Conservation (phyloP, 2,888 invertebrate genomes). For the Sisyra terminalis region DNA sequence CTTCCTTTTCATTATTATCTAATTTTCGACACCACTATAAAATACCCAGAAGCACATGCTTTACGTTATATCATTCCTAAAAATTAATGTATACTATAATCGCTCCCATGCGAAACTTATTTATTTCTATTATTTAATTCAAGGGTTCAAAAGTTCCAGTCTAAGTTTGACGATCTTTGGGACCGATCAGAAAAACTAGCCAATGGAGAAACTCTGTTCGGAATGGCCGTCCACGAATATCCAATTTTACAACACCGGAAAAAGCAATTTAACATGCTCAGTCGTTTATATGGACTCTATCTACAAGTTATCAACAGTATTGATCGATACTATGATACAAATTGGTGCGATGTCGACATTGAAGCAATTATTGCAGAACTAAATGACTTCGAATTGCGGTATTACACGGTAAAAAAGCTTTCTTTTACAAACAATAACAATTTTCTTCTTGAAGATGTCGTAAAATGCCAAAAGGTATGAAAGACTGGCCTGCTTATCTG, state of each 20-base stretch:
- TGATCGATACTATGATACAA: conserved; percentile 70
- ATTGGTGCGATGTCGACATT: conserved; percentile 72
- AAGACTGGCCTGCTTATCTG: conserved; percentile 75
- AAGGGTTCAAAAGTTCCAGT: conserved; percentile 36
- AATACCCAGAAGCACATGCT: too few relatives aligned
- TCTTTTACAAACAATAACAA: too few relatives aligned
- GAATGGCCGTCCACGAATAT: conserved; percentile 68
- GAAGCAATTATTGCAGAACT: conserved; percentile 65
- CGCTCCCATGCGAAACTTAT: too few relatives aligned
- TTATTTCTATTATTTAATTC: background rate
- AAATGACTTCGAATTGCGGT: conserved; percentile 68
- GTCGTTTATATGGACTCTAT: conserved; percentile 65
- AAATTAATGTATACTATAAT: too few relatives aligned
- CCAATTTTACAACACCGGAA: conserved; percentile 62
- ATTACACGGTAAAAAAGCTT: background rate
- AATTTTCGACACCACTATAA: too few relatives aligned
- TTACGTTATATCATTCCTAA: too few relatives aligned
- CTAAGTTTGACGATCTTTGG: conserved; percentile 70
- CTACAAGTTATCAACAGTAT: conserved; percentile 72
- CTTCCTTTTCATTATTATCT: too few relatives aligned
- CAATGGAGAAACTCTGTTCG: conserved; percentile 72
- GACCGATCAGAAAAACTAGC: conserved; percentile 66
- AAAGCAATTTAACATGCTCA: conserved; percentile 69
- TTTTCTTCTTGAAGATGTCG: conserved; percentile 41
- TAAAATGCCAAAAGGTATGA: conserved; percentile 68